These are phyloP conservation scores for Nycticebus coucang DNA, from an alignment of 2,113 vertebrate genomes.

Conservation along the genomic window DNA sequence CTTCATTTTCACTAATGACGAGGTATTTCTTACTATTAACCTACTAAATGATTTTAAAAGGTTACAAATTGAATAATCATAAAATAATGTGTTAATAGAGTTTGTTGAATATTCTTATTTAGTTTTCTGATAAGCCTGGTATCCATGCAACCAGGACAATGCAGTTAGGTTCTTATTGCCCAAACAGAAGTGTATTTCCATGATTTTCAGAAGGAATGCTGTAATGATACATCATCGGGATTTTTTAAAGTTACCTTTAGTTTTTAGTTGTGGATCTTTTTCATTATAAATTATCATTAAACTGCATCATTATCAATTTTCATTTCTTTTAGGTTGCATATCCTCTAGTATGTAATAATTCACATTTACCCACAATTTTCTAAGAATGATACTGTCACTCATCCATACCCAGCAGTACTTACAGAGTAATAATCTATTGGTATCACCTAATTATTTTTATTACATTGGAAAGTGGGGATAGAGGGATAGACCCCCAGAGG, in stretches of 20 bases:
- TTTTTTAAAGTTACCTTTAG: constrained; percentile 5
- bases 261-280: neutral
- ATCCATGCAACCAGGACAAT: neutral
- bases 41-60: constrained; percentile 17
- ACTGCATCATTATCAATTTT: neutral
- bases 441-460: neutral
- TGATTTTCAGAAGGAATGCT: neutral
- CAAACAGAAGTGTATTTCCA: neutral
- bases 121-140: neutral
- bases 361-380: neutral
- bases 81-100: constrained; percentile 17
- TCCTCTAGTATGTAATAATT: neutral
- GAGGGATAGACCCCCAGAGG: neutral
- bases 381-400: neutral
- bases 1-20: neutral
- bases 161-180: neutral
- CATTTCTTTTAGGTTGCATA: constrained; percentile 14
- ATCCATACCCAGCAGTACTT: neutral
- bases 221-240: neutral
- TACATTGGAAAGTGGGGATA: neutral
- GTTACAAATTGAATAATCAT: constrained; percentile 2
- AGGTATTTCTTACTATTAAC: neutral
- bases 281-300: constrained; percentile 15
- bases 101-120: neutral
- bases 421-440: neutral